Percentiles rank a stretch among this genome's conserved stretches.
Evolutionary conservation across 1,140 invertebrate species (phyloP).

Genomic region (Caerostris darwini): DNA sequence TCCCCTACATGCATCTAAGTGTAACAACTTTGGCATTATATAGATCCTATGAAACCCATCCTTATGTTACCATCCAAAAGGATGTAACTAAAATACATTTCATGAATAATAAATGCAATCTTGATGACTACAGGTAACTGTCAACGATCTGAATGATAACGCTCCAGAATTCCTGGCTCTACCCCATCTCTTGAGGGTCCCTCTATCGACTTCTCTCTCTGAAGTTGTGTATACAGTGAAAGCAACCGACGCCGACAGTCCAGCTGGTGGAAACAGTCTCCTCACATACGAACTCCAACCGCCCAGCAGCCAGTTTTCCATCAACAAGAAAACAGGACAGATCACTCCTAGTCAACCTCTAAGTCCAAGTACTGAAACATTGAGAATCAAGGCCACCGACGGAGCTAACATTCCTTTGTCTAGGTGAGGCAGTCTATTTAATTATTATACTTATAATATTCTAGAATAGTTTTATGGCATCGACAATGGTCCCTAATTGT

Average conservation of each 20-base stretch:
- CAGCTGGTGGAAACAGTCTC: slow-evolving; percentile 92
- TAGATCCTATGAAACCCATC: too few relatives aligned
- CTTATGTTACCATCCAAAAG: too few relatives aligned
- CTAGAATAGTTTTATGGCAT: too few relatives aligned
- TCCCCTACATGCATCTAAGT: too few relatives aligned
- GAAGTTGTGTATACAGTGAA: slow-evolving; percentile 89
- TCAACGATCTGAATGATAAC: slow-evolving; percentile 96
- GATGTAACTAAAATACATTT: too few relatives aligned
- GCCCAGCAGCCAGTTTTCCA: slow-evolving; percentile 87
- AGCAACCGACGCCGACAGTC: slow-evolving; percentile 92
- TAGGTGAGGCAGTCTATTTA: slow-evolving; percentile 65
- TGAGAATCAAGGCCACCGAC: slow-evolving; percentile 79
- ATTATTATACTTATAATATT: too few relatives aligned
- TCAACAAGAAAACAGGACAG: slow-evolving; percentile 92
- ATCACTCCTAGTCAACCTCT: slow-evolving; percentile 95
- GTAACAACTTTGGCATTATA: too few relatives aligned
- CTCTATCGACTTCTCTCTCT: slow-evolving; percentile 78
- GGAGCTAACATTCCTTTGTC: slow-evolving; percentile 77
- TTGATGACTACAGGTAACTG: slow-evolving; percentile 87
- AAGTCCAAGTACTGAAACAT: slow-evolving; percentile 85
- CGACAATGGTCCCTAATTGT: too few relatives aligned
- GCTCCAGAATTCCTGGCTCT: slow-evolving; percentile 90
- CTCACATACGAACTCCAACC: slow-evolving; percentile 86
- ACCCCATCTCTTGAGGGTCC: slow-evolving; percentile 86
- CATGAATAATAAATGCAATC: too few relatives aligned